Conservation (phyloP, 2,113 vertebrate genomes). For the Nerophis lumbriciformis region DNA sequence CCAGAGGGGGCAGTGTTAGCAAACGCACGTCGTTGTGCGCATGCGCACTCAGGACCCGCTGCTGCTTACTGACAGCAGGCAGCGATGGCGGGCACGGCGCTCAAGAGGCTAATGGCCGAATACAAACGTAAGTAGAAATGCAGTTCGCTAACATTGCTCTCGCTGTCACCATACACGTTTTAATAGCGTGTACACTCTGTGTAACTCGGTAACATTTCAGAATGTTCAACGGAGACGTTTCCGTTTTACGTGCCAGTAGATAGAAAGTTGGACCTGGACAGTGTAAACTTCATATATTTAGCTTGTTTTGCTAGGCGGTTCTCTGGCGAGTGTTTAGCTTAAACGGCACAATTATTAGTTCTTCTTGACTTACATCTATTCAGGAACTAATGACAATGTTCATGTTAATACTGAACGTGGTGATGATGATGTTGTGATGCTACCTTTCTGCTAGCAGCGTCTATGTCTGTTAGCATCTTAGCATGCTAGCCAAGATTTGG, state of each 20-base stretch:
- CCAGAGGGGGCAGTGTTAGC: no score
- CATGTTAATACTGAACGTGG: background rate
- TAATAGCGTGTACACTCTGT: no score
- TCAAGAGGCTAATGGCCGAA: slow-evolving; percentile 14
- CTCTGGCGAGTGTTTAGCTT: no score
- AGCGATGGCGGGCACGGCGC: slow-evolving; percentile 6
- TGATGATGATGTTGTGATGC: background rate
- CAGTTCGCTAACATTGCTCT: background rate
- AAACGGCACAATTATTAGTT: no score
- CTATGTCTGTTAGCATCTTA: background rate
- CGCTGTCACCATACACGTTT: background rate
- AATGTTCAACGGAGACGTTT: no score
- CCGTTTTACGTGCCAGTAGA: background rate
- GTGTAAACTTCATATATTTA: no score
- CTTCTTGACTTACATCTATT: no score
- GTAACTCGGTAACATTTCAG: no score
- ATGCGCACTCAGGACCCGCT: background rate
- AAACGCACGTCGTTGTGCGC: background rate
- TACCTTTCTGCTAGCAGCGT: background rate
- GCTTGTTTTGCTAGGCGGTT: no score
- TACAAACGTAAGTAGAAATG: slow-evolving; percentile 4
- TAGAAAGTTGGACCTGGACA: background rate
- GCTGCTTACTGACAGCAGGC: background rate
- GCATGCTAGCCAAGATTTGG: background rate
- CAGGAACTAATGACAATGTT: no score